Evolutionary conservation across 2,113 vertebrate genomes (phyloP).

Genomic region (Cromileptes altivelis): DNA sequence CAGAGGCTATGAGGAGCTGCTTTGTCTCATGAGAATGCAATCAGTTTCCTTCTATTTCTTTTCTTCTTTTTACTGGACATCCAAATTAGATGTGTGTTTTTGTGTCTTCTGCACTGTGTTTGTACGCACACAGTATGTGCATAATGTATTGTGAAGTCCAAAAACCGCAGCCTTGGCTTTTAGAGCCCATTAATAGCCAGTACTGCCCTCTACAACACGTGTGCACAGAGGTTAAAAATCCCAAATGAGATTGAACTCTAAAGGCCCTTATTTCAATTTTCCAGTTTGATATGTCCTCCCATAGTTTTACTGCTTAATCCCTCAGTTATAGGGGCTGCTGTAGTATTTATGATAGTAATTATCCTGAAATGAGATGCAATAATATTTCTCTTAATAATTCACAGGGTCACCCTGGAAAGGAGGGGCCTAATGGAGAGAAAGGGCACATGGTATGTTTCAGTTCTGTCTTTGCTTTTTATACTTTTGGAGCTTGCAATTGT

Average conservation of each 20-base stretch:
- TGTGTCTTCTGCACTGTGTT: slow-evolving; percentile 11
- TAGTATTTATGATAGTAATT: slow-evolving; percentile 72
- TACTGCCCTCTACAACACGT: slow-evolving; percentile 35
- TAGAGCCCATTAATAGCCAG: slow-evolving; percentile 39
- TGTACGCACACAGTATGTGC: not conserved
- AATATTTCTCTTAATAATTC: slow-evolving; percentile 66
- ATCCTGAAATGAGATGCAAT: slow-evolving; percentile 56
- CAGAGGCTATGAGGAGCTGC: slow-evolving; percentile 41
- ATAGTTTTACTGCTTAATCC: slow-evolving; percentile 61
- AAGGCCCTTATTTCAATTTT: slow-evolving; percentile 50
- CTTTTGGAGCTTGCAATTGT: not conserved
- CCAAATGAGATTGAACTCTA: slow-evolving; percentile 51
- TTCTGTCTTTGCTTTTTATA: not conserved
- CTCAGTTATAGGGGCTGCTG: slow-evolving; percentile 41
- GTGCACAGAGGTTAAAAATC: slow-evolving; percentile 58
- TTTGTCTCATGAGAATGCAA: slow-evolving; percentile 60
- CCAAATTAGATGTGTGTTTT: slow-evolving; percentile 18
- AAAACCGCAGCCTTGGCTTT: slow-evolving; percentile 38
- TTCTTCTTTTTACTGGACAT: slow-evolving; percentile 31
- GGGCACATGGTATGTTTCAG: slow-evolving; percentile 88
- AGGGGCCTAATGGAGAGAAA: slow-evolving; percentile 95
- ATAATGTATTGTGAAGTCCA: slow-evolving; percentile 23
- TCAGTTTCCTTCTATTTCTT: slow-evolving; percentile 58
- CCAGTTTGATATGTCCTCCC: slow-evolving; percentile 37
- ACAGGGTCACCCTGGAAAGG: slow-evolving; percentile 98